These are phyloP conservation scores for Corythornis vintsioides DNA, from an alignment of 2,113 vertebrate genomes.

Conservation along the genomic window DNA sequence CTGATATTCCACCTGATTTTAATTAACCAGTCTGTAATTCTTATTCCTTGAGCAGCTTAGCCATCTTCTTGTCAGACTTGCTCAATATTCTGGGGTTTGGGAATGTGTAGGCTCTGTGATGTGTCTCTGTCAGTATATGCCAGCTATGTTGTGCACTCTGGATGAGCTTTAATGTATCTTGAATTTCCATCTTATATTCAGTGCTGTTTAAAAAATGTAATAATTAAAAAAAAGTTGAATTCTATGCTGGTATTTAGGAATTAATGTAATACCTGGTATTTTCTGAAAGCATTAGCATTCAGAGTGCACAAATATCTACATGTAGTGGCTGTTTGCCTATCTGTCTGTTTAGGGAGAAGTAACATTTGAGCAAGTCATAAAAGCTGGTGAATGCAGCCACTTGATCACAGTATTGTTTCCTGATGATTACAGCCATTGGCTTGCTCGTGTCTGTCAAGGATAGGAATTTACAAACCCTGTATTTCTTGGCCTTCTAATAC, in stretches of 20 bases:
- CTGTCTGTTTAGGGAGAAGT: neutral
- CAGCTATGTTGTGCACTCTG: neutral
- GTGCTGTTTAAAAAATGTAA: neutral
- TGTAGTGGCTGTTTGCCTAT: neutral
- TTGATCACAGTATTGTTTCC: neutral
- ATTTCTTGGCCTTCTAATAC: conserved; percentile 10
- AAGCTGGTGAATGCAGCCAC: neutral
- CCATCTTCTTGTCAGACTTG: neutral
- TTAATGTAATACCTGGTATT: neutral
- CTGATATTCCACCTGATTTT: neutral
- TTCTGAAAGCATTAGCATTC: neutral
- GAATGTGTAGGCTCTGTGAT: neutral
- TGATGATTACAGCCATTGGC: neutral
- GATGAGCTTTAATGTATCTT: neutral
- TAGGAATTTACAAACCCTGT: neutral
- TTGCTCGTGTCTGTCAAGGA: neutral
- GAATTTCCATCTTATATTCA: neutral
- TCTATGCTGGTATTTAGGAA: neutral
- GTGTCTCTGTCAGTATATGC: neutral
- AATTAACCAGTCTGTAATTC: neutral
- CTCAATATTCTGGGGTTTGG: neutral
- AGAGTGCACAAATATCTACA: neutral
- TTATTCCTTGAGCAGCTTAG: conserved; percentile 8
- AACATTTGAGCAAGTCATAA: neutral
- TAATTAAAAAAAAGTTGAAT: neutral